A percentile compares a stretch with the other conserved stretches of the same genome.
Evolutionary conservation across 2,797 vertebrate genomes (phyloP).

Genomic region (Pseudocheirus occidentalis): DNA sequence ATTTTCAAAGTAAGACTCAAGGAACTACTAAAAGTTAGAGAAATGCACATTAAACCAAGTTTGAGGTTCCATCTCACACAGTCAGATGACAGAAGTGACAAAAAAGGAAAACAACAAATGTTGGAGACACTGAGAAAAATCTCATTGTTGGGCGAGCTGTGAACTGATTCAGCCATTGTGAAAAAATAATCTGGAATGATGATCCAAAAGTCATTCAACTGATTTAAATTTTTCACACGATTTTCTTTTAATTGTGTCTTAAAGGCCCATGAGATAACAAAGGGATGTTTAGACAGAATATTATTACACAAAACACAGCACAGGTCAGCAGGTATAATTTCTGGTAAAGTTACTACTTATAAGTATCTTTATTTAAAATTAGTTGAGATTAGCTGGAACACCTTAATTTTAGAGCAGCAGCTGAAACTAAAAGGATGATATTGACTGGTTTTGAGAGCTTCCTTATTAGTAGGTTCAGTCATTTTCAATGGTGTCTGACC

Average conservation of each 20-base stretch:
- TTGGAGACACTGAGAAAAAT: not conserved
- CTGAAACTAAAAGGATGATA: not conserved
- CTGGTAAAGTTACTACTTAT: not conserved
- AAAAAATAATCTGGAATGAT: not conserved
- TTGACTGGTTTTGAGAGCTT: not conserved
- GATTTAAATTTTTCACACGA: not conserved
- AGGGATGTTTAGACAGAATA: not conserved
- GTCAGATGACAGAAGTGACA: not conserved
- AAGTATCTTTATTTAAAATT: not conserved
- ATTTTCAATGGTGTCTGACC: not conserved
- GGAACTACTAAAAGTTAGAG: not conserved
- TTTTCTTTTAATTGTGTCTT: not conserved
- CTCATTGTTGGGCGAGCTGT: not conserved
- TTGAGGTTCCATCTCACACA: not conserved
- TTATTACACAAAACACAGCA: not conserved
- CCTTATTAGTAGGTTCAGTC: not conserved
- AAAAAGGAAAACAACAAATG: not conserved
- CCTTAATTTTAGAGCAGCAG: not conserved
- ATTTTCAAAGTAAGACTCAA: not conserved
- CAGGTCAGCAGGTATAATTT: not conserved
- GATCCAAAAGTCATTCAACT: not conserved
- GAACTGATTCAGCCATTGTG: not conserved
- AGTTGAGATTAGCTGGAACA: not conserved
- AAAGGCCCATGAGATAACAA: not conserved
- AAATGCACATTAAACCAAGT: not conserved